Evolutionary conservation across 2,113 vertebrate species (phyloP), one percentile per base, ranked within the genome.

Genomic region (Lepus americanus): DNA sequence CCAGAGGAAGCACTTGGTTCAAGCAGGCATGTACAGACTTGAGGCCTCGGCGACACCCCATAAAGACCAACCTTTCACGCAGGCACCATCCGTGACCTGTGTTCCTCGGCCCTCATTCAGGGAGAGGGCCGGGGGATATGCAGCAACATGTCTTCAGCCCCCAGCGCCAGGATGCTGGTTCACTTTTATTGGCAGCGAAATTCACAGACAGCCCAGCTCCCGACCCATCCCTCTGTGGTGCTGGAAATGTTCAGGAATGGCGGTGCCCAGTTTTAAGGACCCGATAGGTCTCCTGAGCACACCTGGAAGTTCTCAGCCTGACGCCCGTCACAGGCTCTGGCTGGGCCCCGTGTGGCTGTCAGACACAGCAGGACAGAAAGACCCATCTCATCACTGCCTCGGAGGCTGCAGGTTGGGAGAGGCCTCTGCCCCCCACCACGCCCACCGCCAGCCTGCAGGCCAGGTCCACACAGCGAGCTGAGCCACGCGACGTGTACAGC

Each of bases 1-100:
- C 80, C 77, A 82, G 36, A 90, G 84, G 93, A 93, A 95, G 90
- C 91, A 70, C 74, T 91, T 61, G 14, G 89, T 91, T 87, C 31
- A 44, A 64, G 73, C 25, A 87, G 89, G 81, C 23, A 0, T 82
- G 92, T 2, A 0, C 76, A 87, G 84, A 69, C 72, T 70, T 72
- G 89, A 89, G 72, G 69, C 53, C 25, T 29, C 39, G 81, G 70
- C 53, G 44, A 79, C 33, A 72, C 78, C 49, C 80, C 9, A 13
- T 49, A 59, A 82, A 95, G 81, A 89, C 49, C 83, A 25, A 49
- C 77, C 92, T 92, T 70, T 72, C 9, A 1, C 14, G 63, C 64
- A 66, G 73, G 69, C 85, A 93, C 13, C 84, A 84, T 64, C 69
- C 83, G 17, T 80, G 13, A 44, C 73, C 91, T 80, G 74, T 74